Evolutionary conservation across 1,140 invertebrate genomes (phyloP), one percentile per base, ranked within the genome.

Genomic region (Zaprionus capensis): DNA sequence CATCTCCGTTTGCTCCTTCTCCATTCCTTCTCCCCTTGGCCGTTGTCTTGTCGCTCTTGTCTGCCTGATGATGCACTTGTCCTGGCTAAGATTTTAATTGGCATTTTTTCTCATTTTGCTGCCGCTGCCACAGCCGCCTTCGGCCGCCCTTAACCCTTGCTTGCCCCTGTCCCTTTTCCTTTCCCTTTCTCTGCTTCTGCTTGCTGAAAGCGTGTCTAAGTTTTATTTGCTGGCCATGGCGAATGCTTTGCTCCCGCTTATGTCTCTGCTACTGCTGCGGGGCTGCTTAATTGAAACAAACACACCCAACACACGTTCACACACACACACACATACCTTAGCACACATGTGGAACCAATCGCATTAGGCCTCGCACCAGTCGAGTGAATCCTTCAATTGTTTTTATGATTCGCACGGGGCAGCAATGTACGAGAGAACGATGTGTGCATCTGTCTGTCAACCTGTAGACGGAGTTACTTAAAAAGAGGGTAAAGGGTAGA

Each of bases 201-300:
- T 24, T 38, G 36, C n/a, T 59, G 17, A 58, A 63, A 71, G 85
- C 84, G 81, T 88, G 84, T 85, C 84, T 88, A 88, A 88, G 81
- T 88, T 88, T 88, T 90, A 88, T 88, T 88, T 90, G 85, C 85
- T 81, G 85, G 85, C 81, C 85, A 79, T 90, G 85, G 61, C 85
- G 85, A 88, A 88, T 76, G 57, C 62, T 24, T 58, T 44, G 34
- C 56, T 26, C 51, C 22, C 24, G 38, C 51, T 57, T 15, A 4
- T 44, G 0, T 17, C 69, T 38, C 22, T 26, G 20, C 53, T 24
- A n/a, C 46, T 56, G 46, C 49, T 57, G 57, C 46, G 55, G 62
- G 38, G 57, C 36, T 46, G 68, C 69, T 79, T 88, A 85, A 90
- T 88, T 88, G 84, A 88, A 88, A 90, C 71, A 79, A 75, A 64